phyloP scores from a whole-genome alignment of 2,797 vertebrate genomes.

The Spea hammondii region DNA sequence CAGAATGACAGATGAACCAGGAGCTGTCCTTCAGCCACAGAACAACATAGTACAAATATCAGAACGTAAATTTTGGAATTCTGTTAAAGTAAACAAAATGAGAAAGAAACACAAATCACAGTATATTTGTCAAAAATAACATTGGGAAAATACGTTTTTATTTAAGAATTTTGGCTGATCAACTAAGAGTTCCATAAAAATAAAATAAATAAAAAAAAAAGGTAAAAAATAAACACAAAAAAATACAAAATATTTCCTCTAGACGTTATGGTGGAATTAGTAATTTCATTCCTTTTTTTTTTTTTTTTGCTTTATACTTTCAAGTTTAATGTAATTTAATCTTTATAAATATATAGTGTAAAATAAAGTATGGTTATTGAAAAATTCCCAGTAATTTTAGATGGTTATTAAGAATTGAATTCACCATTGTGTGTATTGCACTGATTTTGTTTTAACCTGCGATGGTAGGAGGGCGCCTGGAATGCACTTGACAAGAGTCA shows the following conservation, averaged over 20 bases:
- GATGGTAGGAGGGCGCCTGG: conserved; percentile 75
- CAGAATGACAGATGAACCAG: conserved; percentile 73
- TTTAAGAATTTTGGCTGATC: conserved; percentile 61
- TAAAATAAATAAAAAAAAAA: conserved; percentile 29
- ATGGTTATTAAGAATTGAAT: conserved; percentile 67
- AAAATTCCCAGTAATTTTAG: conserved; percentile 60
- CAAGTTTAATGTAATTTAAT: conserved; percentile 66
- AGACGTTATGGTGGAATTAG: conserved; percentile 64
- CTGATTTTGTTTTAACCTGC: conserved; percentile 74
- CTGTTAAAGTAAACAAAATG: conserved; percentile 61
- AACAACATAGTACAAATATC: conserved; percentile 72
- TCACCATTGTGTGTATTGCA: conserved; percentile 82
- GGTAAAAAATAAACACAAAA: not conserved
- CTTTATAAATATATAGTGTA: conserved; percentile 59
- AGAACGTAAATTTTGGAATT: conserved; percentile 61
- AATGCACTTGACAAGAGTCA: conserved; percentile 70
- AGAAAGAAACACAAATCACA: conserved; percentile 31
- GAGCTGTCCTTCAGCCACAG: conserved; percentile 81
- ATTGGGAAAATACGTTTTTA: conserved; percentile 58
- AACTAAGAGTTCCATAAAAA: conserved; percentile 57
- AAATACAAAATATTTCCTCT: conserved; percentile 45
- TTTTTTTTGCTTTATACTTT: conserved; percentile 64
- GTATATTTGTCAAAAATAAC: conserved; percentile 61
- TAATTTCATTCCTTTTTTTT: conserved; percentile 57
- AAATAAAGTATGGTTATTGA: conserved; percentile 66